Base-by-base conservation (phyloP, 2,113 vertebrate species). In the Okapia johnstoni region DNA sequence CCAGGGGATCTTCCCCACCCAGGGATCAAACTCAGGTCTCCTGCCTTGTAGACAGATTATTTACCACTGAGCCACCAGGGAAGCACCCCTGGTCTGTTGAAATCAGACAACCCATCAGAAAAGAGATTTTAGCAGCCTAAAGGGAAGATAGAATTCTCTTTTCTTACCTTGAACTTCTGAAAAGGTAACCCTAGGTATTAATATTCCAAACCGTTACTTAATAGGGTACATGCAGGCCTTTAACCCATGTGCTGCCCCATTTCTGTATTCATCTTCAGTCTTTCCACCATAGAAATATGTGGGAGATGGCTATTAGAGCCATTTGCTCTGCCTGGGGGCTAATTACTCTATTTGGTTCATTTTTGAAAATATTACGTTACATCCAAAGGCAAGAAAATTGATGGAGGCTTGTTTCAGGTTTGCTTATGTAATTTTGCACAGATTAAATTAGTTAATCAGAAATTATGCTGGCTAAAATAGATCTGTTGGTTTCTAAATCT, bases 361-460 rank as follows among this genome's bases (percentile, higher is more conserved):
- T 96, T 98, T 97, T 98, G 88, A 98, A 98, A 98, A 98, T 98
- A 98, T 97, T 98, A 98, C 98, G 97, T 98, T 99, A 98, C 95
- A 93, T 98, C 97, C 96, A 98, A 98, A 7, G 63, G 96, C 76
- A 97, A 98, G 98, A 98, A 98, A 98, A 98, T 95, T 98, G 98
- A 98, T 98, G 98, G 96, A 97, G 97, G 94, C 95, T 98, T 98
- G 97, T 98, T 98, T 98, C 98, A 98, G 96, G 60, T 96, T 98
- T 97, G 94, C 96, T 98, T 98, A 97, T 98, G 96, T 96, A 98
- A 98, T 98, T 98, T 97, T 91, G 91, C 25, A 98, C 89, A 98
- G 94, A 98, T 98, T 98, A 98, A 99, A 98, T 98, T 98, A 98
- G 97, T 97, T 98, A 98, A 98, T 98, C 98, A 98, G 97, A 98